phyloP scores from a whole-genome alignment of 2,113 vertebrate species.

The Proterorhinus semilunaris region DNA sequence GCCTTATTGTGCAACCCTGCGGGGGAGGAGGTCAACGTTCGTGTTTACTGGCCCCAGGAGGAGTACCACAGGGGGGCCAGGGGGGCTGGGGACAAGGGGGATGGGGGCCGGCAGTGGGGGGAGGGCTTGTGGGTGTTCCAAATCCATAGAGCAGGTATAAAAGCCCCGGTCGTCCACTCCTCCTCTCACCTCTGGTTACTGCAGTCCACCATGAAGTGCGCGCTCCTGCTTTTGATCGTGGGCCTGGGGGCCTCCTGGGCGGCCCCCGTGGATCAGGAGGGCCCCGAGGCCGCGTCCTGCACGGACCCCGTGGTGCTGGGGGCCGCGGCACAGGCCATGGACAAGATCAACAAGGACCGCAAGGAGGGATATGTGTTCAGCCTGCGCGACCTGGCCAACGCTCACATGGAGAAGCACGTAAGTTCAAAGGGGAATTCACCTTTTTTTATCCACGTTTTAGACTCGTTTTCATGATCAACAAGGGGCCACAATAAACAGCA shows the following conservation, averaged over 20 bases:
- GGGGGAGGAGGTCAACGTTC: conserved; percentile 39
- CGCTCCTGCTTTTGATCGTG: conserved; percentile 47
- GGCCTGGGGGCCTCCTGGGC: conserved; percentile 38
- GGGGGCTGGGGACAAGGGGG: background rate
- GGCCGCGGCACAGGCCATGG: conserved; percentile 60
- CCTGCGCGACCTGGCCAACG: conserved; percentile 67
- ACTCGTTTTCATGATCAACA: no score
- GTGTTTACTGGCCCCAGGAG: conserved; percentile 36
- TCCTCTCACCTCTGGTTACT: conserved; percentile 5
- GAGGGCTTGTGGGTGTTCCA: background rate
- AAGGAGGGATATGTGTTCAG: conserved; percentile 67
- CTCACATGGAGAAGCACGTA: conserved; percentile 59
- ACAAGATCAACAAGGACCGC: conserved; percentile 71
- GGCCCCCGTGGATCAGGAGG: conserved; percentile 38
- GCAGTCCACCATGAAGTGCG: conserved; percentile 60
- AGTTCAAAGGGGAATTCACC: conserved; percentile 31
- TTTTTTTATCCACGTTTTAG: no score
- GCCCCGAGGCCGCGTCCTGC: conserved; percentile 51
- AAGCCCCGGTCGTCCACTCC: conserved; percentile 10
- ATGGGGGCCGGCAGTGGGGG: no score
- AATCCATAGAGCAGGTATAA: conserved; percentile 35
- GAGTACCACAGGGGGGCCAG: background rate
- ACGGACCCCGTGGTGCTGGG: conserved; percentile 20
- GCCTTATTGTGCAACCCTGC: no score
- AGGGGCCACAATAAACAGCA: no score